These are phyloP conservation scores for Germaria angustata DNA, from an alignment of 2,888 invertebrate genomes.

Conservation along the genomic window DNA sequence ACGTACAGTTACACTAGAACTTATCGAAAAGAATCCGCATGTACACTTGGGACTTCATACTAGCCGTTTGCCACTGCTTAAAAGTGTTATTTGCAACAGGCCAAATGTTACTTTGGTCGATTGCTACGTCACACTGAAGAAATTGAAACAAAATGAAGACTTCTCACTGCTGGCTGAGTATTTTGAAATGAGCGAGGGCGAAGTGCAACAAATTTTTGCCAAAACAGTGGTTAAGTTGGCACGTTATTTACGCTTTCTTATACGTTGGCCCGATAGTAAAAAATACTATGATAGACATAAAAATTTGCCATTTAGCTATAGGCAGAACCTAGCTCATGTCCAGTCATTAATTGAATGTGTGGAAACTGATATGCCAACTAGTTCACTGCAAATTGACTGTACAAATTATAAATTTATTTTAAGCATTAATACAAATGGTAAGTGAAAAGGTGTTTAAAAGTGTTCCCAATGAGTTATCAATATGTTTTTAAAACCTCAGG, in stretches of 20 bases:
- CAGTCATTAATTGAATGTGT: slow-evolving; percentile 79
- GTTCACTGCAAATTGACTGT: slow-evolving; percentile 74
- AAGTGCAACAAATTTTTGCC: slow-evolving; percentile 75
- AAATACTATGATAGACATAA: slow-evolving; percentile 78
- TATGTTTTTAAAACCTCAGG: slow-evolving; percentile 53
- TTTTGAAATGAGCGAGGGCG: slow-evolving; percentile 76
- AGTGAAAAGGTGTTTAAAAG: too few relatives aligned
- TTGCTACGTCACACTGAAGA: slow-evolving; percentile 77
- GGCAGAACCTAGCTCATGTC: slow-evolving; percentile 77
- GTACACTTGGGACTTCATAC: slow-evolving; percentile 74
- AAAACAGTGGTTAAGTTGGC: slow-evolving; percentile 74
- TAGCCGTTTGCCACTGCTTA: slow-evolving; percentile 74
- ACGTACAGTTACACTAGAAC: slow-evolving; percentile 74
- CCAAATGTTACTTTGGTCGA: slow-evolving; percentile 76
- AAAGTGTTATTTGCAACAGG: slow-evolving; percentile 75
- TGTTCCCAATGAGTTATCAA: neutral
- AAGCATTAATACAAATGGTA: slow-evolving; percentile 77
- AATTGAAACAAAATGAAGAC: slow-evolving; percentile 77
- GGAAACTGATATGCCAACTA: slow-evolving; percentile 76
- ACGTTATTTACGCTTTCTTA: slow-evolving; percentile 76
- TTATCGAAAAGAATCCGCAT: slow-evolving; percentile 76
- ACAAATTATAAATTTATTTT: slow-evolving; percentile 78
- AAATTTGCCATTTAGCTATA: slow-evolving; percentile 77
- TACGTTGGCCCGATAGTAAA: slow-evolving; percentile 78
- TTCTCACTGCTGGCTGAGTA: slow-evolving; percentile 76